Base-by-base conservation (phyloP, 2,888 invertebrate genomes). In the Agrochola macilenta region DNA sequence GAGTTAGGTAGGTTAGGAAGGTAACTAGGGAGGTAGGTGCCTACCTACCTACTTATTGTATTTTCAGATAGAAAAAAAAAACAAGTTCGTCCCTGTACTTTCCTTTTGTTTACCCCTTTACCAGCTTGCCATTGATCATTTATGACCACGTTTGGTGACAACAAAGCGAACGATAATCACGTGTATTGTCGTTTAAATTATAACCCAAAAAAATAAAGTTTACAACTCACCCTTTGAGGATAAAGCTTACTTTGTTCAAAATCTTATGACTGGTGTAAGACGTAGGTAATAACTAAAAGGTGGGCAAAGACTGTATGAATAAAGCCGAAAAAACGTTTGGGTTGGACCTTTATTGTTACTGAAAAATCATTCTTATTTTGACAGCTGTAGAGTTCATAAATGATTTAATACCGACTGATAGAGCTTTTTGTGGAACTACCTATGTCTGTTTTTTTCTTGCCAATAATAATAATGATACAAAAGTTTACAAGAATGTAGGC, bases 91-190 rank as follows among this genome's bases (percentile, higher is more conserved):
- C 84, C 86, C 89, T 92, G 87, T 81, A 81, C 74, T 75, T 14
- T 49, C 52, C 77, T 80, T 85, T 88, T 81, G 79, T 89, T 89
- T 88, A 89, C 87, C 90, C 90, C 87, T 91, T 91, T 83, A 79
- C 78, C 79, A 82, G 82, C 76, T 72, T 79, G 74, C 74, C 63
- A 66, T 79, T 71, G 77, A 64, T 73, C 70, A 73, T 82, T 90
- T 88, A 88, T 90, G 88, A 89, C 89, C 88, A 80, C 82, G 79
- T 87, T 86, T 90, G 91, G 87, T 91, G 89, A 91, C 91, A 94
- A 91, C 91, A 94, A 93, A 91, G 88, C 90, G 72, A 77, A 82
- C 89, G 86, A 95, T 95, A 93, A 95, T 95, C 93, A 93, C 91
- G 68, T 57, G 85, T 83, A 89, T 93, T 94, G 89, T 92, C 85